A percentile compares a stretch with the other conserved stretches of the same genome.
Conservation (phyloP, 2,113 vertebrate species). For the Crocuta crocuta region DNA sequence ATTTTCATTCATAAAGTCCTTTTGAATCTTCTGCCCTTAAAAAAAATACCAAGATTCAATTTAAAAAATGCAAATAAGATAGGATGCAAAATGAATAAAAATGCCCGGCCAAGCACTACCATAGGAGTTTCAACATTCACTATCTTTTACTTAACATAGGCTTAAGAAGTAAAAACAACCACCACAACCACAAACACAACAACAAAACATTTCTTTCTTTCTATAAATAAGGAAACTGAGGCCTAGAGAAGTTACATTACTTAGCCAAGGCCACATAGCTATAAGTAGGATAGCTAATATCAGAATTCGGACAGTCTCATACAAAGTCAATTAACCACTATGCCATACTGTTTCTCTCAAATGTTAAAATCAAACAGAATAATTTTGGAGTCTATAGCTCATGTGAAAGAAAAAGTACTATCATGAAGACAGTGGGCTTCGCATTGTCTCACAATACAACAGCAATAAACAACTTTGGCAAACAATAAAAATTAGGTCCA, state of each 20-base stretch:
- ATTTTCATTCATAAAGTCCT: neutral
- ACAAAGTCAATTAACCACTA: neutral
- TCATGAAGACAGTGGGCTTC: neutral
- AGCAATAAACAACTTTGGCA: neutral
- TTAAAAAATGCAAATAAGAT: neutral
- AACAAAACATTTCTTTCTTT: neutral
- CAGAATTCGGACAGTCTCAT: neutral
- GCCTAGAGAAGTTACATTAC: neutral
- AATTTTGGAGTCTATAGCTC: neutral
- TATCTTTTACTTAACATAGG: neutral
- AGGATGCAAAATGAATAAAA: neutral
- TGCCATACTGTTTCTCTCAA: neutral
- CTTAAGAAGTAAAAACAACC: neutral
- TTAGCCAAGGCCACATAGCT: neutral
- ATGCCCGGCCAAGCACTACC: neutral
- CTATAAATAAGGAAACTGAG: neutral
- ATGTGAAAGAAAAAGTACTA: slow-evolving; percentile 27
- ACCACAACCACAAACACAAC: no score
- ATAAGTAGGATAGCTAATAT: neutral
- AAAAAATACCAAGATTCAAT: neutral
- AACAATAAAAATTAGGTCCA: neutral
- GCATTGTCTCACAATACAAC: neutral
- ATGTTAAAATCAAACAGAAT: neutral
- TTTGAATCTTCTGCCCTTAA: neutral
- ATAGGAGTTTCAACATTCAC: neutral